These are phyloP conservation scores for Antedon bifida DNA, from an alignment of 35 echinoderm and acorn worm species.

Conservation along the genomic window DNA sequence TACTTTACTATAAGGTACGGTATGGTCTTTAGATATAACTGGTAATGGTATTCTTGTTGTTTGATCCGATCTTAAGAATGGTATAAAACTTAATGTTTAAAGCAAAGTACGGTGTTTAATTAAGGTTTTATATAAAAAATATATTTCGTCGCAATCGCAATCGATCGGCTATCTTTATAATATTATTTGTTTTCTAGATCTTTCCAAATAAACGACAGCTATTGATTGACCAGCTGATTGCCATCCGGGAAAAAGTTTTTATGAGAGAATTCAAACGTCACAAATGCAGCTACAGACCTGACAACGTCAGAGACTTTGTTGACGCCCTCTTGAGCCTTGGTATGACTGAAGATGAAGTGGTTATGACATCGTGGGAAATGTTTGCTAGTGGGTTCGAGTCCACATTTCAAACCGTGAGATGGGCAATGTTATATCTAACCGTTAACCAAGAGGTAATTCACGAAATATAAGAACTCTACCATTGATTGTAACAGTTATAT, in stretches of 20 bases:
- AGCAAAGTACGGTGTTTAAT: too few relatives aligned
- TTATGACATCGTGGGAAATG: conserved; percentile 81
- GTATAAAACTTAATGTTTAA: too few relatives aligned
- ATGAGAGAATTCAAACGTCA: conserved; percentile 48
- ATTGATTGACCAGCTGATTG: conserved; percentile 38
- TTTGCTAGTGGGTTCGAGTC: conserved; percentile 86
- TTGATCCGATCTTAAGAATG: too few relatives aligned
- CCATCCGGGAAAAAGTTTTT: conserved; percentile 41
- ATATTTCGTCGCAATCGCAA: too few relatives aligned
- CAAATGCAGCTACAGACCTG: conserved; percentile 26
- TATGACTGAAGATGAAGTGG: conserved; percentile 54
- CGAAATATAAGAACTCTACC: too few relatives aligned
- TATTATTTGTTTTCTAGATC: conserved; percentile 17
- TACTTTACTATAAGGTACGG: too few relatives aligned
- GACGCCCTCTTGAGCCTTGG: conserved; percentile 38
- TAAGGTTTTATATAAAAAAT: too few relatives aligned
- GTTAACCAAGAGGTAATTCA: conserved; percentile 42
- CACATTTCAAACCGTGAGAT: conserved; percentile 52
- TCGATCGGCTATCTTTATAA: too few relatives aligned
- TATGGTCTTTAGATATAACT: too few relatives aligned
- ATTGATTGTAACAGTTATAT: too few relatives aligned
- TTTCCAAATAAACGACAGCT: conserved; percentile 54
- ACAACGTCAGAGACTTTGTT: conserved; percentile 60
- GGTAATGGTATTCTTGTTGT: too few relatives aligned
- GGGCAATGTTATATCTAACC: conserved; percentile 46